phyloP scores from a whole-genome alignment of 2,797 vertebrate species.

The Hippocampus kuda region DNA sequence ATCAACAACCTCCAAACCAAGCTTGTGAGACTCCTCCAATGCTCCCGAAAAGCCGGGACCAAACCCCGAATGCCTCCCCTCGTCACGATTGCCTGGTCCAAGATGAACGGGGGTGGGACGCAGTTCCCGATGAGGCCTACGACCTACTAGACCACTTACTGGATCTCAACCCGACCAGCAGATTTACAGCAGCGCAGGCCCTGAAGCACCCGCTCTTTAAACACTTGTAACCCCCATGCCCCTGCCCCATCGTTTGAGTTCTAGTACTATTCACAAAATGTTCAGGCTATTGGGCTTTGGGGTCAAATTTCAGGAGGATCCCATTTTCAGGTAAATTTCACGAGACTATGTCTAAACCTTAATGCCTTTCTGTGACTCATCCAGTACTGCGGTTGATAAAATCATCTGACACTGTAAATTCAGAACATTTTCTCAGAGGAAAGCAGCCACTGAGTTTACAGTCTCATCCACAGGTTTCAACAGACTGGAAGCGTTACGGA shows the following conservation, averaged over 20 bases:
- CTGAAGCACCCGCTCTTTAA: conserved; percentile 82
- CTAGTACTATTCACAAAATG: neutral
- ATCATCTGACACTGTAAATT: too few species aligned
- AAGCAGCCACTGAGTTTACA: too few species aligned
- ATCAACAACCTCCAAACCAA: conserved; percentile 7
- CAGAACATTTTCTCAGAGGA: too few species aligned
- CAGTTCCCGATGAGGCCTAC: conserved; percentile 81
- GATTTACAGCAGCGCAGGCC: conserved; percentile 81
- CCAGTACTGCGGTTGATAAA: too few species aligned
- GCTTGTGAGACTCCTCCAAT: neutral
- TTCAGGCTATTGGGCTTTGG: too few species aligned
- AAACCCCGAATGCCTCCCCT: neutral
- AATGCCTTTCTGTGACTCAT: too few species aligned
- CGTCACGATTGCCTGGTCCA: neutral
- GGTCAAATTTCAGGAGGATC: neutral
- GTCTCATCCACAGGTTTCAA: too few species aligned
- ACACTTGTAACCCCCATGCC: conserved; percentile 35
- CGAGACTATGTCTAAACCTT: neutral
- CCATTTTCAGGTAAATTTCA: neutral
- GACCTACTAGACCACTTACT: conserved; percentile 85
- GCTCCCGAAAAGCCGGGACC: neutral
- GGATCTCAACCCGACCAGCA: conserved; percentile 85
- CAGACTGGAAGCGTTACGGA: too few species aligned
- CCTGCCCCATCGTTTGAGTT: neutral
- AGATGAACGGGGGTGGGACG: conserved; percentile 70